Evolutionary conservation across 2,888 invertebrate species (phyloP), one percentile per base, ranked within the genome.

Genomic region (Meliscaeva auricollis): DNA sequence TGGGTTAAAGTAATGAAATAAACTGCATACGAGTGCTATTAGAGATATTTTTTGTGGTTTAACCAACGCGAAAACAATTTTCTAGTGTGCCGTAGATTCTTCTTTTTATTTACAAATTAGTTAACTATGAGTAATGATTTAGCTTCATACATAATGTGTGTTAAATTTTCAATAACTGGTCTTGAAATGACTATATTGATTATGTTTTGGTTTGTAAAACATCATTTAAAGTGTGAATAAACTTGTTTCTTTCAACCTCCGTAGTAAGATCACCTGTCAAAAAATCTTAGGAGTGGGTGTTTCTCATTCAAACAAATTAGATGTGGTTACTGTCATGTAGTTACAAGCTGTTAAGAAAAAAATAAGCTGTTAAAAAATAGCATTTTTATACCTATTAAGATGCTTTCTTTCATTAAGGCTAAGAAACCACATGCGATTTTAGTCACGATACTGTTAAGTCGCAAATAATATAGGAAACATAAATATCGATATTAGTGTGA

Each of bases 1-100:
- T 83, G 68, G 66, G 58, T 60, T 72, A 60, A 68, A 69, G 41
- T 64, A 82, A 54, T 64, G 52, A 52, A 68, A 52, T 70, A 44
- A 72, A 66, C 46, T 56, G 32, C 17, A 17, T n/a, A 9, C 7
- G 32, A 7, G 13, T 44, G 44, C 11, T 30, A 11, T 1, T n/a
- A n/a, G 9, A 41, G 17, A n/a, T 2, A 13, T n/a, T 62, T n/a
- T n/a, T 62, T 64, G 46, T 64, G 46, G 62, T 32, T 58, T 1
- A 56, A 8, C 35, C 11, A 17, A 56, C 17, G 17, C 13, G 5
- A 15, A 35, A 17, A 35, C 11, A 38, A 41, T 22, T 22, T 38
- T 7, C n/a, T 41, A 38, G 35, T 1, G 1, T 52, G 3, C 17
- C 7, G 1, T 8, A n/a, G 60, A 5, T 38, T 17, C 13, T 17